A percentile compares a stretch with the other conserved stretches of the same genome.
These are phyloP conservation scores for Ctenicera cuprea DNA, from an alignment of 2,888 invertebrate species.

Conservation along the genomic window DNA sequence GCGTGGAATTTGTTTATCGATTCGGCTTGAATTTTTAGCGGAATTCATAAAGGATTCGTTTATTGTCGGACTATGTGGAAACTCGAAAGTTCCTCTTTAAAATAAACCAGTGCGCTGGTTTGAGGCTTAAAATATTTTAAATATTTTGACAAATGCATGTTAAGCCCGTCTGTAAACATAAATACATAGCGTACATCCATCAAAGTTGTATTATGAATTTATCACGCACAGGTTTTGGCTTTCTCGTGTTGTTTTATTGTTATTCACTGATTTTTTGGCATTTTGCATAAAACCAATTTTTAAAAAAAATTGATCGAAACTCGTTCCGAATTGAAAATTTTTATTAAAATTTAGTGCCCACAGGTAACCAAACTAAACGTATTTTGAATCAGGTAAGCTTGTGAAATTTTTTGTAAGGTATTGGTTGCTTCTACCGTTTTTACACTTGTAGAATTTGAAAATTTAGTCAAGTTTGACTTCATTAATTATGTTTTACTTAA, in stretches of 20 bases:
- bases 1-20: neutral
- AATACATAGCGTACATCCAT: slow-evolving; percentile 52
- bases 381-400: neutral
- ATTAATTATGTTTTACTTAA: no score
- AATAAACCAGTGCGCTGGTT: slow-evolving; percentile 41
- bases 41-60: slow-evolving; percentile 22
- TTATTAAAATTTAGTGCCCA: neutral
- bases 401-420: neutral
- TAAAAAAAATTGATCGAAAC: no score
- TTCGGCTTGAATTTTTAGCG: slow-evolving; percentile 24
- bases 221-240: slow-evolving; percentile 37
- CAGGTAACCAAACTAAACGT: neutral
- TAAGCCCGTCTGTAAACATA: slow-evolving; percentile 53
- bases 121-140: slow-evolving; percentile 55
- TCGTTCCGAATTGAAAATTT: neutral
- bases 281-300: neutral
- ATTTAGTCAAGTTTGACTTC: no score
- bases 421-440: neutral
- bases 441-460: no score
- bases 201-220: slow-evolving; percentile 53
- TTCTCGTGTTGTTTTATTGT: slow-evolving; percentile 22
- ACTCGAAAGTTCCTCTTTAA: slow-evolving; percentile 45
- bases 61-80: slow-evolving; percentile 33
- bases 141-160: slow-evolving; percentile 54
- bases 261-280: neutral